Conservation (phyloP, 2,888 invertebrate species). For the Cotesia congregata region DNA sequence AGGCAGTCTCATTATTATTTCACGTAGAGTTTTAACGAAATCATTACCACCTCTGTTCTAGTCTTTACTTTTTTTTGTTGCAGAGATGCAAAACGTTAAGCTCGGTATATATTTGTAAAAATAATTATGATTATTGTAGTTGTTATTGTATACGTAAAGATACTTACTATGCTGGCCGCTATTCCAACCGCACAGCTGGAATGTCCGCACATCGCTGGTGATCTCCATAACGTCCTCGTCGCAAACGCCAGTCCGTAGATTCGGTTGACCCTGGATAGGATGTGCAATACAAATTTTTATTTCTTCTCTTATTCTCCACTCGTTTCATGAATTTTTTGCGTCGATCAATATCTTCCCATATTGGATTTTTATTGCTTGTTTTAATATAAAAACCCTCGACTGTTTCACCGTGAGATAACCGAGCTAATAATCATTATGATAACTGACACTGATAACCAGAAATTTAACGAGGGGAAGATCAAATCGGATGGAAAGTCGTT, state of each 20-base stretch:
- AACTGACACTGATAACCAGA: too few relatives aligned
- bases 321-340: not conserved
- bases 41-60: not conserved
- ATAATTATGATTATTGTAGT: not conserved
- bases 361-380: not conserved
- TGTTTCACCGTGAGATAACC: too few relatives aligned
- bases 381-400: not conserved
- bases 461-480: too few relatives aligned
- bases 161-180: conserved; percentile 86
- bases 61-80: not conserved
- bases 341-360: not conserved
- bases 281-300: conserved; percentile 51
- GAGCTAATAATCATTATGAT: too few relatives aligned
- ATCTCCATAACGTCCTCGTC: conserved; percentile 78
- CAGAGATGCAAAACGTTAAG: too few relatives aligned
- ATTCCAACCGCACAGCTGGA: conserved; percentile 84
- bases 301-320: not conserved
- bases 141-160: conserved; percentile 4
- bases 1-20: not conserved
- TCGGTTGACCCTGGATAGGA: conserved; percentile 81
- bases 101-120: too few relatives aligned
- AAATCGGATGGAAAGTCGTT: conserved; percentile 2
- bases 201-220: conserved; percentile 62
- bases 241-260: conserved; percentile 83
- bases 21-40: not conserved